Conservation (phyloP, 2,113 vertebrate genomes). For the Pardalotus punctatus region DNA sequence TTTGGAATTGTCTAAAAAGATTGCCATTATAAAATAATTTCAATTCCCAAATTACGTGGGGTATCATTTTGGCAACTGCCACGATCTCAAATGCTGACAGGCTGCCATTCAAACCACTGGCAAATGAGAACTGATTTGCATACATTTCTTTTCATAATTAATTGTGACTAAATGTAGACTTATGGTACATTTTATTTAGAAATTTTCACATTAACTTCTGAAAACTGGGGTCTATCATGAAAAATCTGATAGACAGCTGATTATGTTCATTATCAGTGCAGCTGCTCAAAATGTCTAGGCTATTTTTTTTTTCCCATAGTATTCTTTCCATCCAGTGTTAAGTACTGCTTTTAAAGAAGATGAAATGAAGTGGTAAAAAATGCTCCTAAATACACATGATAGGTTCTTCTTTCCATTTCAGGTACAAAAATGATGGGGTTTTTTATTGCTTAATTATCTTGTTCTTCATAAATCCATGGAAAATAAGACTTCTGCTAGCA, state of each 20-base stretch:
- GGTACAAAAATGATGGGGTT: background rate
- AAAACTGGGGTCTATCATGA: slow-evolving; percentile 2
- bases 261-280: slow-evolving; percentile 24
- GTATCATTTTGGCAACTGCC: background rate
- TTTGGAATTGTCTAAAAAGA: background rate
- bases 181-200: slow-evolving; percentile 44
- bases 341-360: slow-evolving; percentile 22
- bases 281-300: slow-evolving; percentile 28
- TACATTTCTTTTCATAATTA: slow-evolving; percentile 43
- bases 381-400: background rate
- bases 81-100: background rate
- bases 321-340: slow-evolving; percentile 12
- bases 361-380: slow-evolving; percentile 3
- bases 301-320: background rate
- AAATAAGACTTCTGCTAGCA: background rate
- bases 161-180: slow-evolving; percentile 57
- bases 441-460: background rate
- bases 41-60: background rate
- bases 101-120: slow-evolving; percentile 14
- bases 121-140: slow-evolving; percentile 31
- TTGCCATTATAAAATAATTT: background rate
- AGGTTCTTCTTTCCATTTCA: background rate
- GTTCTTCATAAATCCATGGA: background rate
- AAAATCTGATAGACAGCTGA: slow-evolving; percentile 41
- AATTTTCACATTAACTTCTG: slow-evolving; percentile 48